phyloP scores from a whole-genome alignment of 1,140 invertebrate genomes.

The Rhyacophila brunnea region DNA sequence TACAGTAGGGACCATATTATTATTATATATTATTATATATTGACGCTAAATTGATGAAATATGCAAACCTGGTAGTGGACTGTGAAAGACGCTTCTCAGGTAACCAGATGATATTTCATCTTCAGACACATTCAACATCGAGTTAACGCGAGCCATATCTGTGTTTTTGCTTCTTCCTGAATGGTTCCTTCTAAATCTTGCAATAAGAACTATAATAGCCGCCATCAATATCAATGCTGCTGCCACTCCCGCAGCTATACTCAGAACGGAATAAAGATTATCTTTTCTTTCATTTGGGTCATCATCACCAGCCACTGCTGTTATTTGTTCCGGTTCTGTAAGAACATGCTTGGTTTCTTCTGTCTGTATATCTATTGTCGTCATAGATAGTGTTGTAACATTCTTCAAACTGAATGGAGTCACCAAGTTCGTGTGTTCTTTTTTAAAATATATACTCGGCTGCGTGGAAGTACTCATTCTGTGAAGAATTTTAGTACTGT shows the following conservation, averaged over 20 bases:
- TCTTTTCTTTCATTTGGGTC: constrained; percentile 44
- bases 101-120: constrained; percentile 48
- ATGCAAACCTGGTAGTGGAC: constrained; percentile 53
- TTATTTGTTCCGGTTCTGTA: constrained; percentile 55
- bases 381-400: constrained; percentile 10
- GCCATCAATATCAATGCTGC: constrained; percentile 52
- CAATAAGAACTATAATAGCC: constrained; percentile 50
- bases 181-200: constrained; percentile 42
- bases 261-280: constrained; percentile 50
- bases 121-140: constrained; percentile 47
- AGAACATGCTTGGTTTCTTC: constrained; percentile 42
- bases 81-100: constrained; percentile 56
- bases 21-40: too few species aligned
- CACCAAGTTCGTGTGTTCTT: neutral
- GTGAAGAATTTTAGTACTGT: neutral
- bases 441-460: neutral
- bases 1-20: too few species aligned
- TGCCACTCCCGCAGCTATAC: constrained; percentile 51
- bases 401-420: constrained; percentile 8
- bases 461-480: neutral
- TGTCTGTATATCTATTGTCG: constrained; percentile 23
- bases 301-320: constrained; percentile 51
- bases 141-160: constrained; percentile 45
- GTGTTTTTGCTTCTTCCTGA: constrained; percentile 48
- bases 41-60: neutral